Evolutionary conservation across 2,888 invertebrate species (phyloP), one percentile per base, ranked within the genome.

Genomic region (Pasiphila rectangulata): DNA sequence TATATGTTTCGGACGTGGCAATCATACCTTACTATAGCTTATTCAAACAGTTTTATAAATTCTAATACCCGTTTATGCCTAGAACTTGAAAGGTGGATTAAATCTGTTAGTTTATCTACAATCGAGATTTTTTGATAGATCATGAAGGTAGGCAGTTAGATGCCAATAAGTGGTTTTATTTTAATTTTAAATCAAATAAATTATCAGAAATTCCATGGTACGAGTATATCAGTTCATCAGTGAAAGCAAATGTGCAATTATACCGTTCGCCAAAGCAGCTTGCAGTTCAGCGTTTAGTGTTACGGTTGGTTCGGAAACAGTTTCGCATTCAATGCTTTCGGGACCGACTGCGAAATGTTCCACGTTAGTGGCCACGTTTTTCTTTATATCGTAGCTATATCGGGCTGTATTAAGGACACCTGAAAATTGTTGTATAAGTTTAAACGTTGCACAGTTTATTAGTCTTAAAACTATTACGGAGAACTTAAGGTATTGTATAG

Each of bases 301-400:
- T 1, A 75, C 56, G 4, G 57, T 64, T 1, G 78, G 75, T 4
- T 67, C 69, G 1, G 59, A 65, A 25, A 74, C 41, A 5, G 69
- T 56, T 46, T 75, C 71, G 51, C 83, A 84, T 3, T 69, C 61
- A 25, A 77, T 72, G 7, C 63, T 75, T 59, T 83, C 85, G 0
- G 80, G 76, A 0, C 83, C 82, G 1, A 84, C 75, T 40, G 72
- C 72, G 35, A 75, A 85, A 46, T 77, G 73, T 23, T 75, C 71
- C 1, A 73, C 57, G 1, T 72, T 77, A 25, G 67, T 62, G 7
- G n/a, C n/a, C n/a, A 67, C 68, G 25, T 75, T 68, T 0, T 55
- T 61, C 13, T 54, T 65, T 10, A 83, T 59, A 40, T 64, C 67
- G 51, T 85, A 86, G 21, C 54, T 64, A 51, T 86, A 85, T 4